Evolutionary conservation across 2,113 vertebrate species (phyloP).

Genomic region (Paratilapia polleni): DNA sequence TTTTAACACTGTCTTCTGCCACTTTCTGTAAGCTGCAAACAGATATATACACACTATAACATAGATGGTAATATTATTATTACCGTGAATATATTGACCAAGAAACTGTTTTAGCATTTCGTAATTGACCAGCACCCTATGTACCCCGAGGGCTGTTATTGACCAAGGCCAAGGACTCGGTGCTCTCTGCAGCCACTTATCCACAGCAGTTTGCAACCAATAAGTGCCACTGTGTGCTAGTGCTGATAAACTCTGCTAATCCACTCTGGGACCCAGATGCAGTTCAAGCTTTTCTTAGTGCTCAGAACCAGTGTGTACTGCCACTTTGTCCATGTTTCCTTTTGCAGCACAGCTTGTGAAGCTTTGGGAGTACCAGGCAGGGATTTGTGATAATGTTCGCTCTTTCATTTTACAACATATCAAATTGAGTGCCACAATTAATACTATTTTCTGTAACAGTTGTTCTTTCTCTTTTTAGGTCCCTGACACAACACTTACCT

Average conservation of each 20-base stretch:
- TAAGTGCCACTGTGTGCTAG: conserved; percentile 56
- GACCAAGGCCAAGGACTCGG: conserved; percentile 53
- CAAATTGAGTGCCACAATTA: conserved; percentile 16
- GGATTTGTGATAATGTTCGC: conserved; percentile 34
- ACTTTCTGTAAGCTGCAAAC: background rate
- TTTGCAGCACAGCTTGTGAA: conserved; percentile 21
- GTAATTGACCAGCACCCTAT: conserved; percentile 45
- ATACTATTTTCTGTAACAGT: background rate
- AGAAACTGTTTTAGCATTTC: conserved; percentile 52
- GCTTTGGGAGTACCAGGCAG: conserved; percentile 23
- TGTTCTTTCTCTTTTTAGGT: background rate
- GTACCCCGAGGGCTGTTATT: conserved; percentile 53
- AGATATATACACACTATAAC: background rate
- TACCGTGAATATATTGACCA: conserved; percentile 49
- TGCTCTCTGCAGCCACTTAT: conserved; percentile 61
- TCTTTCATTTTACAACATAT: conserved; percentile 36
- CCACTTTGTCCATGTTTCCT: conserved; percentile 37
- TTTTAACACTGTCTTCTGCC: background rate
- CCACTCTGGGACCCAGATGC: conserved; percentile 56
- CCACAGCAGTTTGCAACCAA: conserved; percentile 31
- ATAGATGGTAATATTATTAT: background rate
- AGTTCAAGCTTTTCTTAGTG: conserved; percentile 36
- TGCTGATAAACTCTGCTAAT: conserved; percentile 75
- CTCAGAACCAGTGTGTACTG: conserved; percentile 24
- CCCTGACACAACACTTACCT: conserved; percentile 9